phyloP scores from a whole-genome alignment of 2,797 vertebrate species.

The Mormyrops attenuatus region DNA sequence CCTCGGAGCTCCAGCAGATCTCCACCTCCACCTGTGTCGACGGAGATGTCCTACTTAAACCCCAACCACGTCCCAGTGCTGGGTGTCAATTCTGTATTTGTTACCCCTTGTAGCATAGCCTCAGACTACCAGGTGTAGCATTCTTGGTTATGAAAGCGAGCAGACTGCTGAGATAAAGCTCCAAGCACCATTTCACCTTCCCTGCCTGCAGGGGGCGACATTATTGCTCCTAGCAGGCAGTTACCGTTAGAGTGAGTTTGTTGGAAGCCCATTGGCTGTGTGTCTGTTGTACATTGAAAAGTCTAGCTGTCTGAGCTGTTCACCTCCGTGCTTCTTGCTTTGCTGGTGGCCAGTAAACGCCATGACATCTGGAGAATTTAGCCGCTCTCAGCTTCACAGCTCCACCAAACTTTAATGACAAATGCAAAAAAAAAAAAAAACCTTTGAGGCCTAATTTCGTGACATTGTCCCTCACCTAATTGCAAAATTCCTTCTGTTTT shows the following conservation, averaged over 20 bases:
- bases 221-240: background rate
- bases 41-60: background rate
- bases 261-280: background rate
- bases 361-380: background rate
- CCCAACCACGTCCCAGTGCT: background rate
- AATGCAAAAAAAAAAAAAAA: constrained; percentile 30
- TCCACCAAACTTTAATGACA: constrained; percentile 28
- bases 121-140: background rate
- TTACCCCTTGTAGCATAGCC: background rate
- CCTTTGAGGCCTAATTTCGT: constrained; percentile 71
- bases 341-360: background rate
- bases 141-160: background rate
- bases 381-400: background rate
- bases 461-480: constrained; percentile 67
- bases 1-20: constrained; percentile 26
- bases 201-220: background rate
- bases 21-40: background rate
- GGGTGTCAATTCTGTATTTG: background rate
- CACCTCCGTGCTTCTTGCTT: background rate
- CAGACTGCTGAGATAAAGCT: background rate
- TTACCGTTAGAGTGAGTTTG: background rate
- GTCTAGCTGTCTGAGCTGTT: background rate
- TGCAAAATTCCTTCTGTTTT: constrained; percentile 54
- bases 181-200: background rate
- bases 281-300: background rate